Evolutionary conservation across 2,888 invertebrate genomes (phyloP), one percentile per base, ranked within the genome.

Genomic region (Cephus rjabovi): DNA sequence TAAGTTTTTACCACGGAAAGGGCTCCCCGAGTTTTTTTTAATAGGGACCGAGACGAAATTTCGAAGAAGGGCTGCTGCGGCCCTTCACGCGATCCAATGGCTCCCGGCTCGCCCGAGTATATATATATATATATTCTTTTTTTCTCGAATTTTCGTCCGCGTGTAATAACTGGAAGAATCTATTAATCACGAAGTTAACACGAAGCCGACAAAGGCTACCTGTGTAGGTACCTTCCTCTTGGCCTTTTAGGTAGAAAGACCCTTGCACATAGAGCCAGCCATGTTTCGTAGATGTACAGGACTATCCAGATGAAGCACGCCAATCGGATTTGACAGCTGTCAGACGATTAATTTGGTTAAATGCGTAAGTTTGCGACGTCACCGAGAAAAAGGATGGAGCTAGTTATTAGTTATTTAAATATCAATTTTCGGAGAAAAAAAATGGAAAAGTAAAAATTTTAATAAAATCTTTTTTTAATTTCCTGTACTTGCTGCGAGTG

Each of bases 181-280:
- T 81, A 83, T 84, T 83, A 84, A 84, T 83, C 83, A 83, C 81
- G 83, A 81, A 77, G 81, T 83, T 82, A 86, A 84, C 83, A 79
- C 82, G 80, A 77, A 75, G 79, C 84, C 85, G 84, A 85, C 84
- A 85, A 84, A 85, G 85, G 83, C 80, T 75, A 78, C 75, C 79
- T 74, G 77, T 71, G 71, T 56, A 56, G 56, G 56, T 56, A 33
- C 37, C 74, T 23, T 34, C 37, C 35, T 74, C 74, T 12, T 34
- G 12, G 30, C 74, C 34, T 34, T 73, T 34, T 79, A 76, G 68
- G 76, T 77, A 79, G 74, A 75, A 77, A 79, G 77, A 75, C 76
- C 75, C 34, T 74, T 78, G 81, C 79, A 79, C 80, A 78, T 74
- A 56, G 74, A 68, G 75, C 81, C 82, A 78, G 79, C 82, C 81